phyloP scores from a whole-genome alignment of 2,113 vertebrate genomes.

The Tragelaphus scriptus region DNA sequence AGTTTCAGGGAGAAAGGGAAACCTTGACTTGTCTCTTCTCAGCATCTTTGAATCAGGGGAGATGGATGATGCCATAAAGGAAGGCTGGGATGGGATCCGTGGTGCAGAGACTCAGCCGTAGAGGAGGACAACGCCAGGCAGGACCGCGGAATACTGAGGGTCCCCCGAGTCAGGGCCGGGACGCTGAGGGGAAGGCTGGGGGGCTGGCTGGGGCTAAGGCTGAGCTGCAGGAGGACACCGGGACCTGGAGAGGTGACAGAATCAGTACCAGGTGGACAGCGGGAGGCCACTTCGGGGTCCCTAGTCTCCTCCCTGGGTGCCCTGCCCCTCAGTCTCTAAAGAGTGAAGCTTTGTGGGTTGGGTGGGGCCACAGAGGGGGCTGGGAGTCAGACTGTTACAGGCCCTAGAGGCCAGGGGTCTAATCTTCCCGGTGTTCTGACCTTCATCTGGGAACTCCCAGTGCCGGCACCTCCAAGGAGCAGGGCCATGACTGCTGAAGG shows the following conservation, averaged over 20 bases:
- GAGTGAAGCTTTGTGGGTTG: background rate
- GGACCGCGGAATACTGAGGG: background rate
- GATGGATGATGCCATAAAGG: background rate
- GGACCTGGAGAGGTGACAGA: rapidly evolving
- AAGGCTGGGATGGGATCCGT: background rate
- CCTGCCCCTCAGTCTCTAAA: background rate
- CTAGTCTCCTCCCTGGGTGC: background rate
- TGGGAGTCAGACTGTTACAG: background rate
- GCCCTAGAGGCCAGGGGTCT: background rate
- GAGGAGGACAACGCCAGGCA: background rate
- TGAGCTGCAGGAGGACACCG: background rate
- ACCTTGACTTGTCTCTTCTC: background rate
- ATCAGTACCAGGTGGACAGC: background rate
- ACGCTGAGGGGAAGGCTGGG: rapidly evolving
- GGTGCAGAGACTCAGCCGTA: background rate
- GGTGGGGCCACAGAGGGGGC: background rate
- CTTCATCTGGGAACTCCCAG: rapidly evolving
- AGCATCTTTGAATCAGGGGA: background rate
- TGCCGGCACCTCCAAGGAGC: rapidly evolving
- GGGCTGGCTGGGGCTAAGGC: background rate
- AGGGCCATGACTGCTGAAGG: background rate
- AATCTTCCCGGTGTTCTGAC: background rate
- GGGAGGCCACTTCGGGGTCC: background rate
- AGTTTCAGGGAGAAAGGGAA: background rate
- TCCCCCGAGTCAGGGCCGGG: background rate